Evolutionary conservation across 2,888 invertebrate species (phyloP).

Genomic region (Nomada fabriciana): DNA sequence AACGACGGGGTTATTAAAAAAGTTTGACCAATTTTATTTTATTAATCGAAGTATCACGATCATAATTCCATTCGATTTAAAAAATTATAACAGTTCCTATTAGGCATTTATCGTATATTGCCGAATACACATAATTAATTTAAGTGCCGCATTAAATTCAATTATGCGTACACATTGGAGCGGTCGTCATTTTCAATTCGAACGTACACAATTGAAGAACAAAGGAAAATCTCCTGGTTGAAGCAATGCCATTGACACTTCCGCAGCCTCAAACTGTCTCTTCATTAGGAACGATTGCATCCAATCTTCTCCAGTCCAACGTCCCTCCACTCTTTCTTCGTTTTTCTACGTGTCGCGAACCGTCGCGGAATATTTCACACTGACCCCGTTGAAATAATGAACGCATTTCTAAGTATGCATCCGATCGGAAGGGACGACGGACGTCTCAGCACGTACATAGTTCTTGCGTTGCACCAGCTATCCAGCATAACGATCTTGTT

Average conservation of each 20-base stretch:
- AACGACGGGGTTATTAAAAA: too few species aligned
- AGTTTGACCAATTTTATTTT: too few species aligned
- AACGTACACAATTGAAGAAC: background rate
- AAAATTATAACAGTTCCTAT: too few species aligned
- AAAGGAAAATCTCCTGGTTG: background rate
- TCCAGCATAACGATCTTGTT: conserved; percentile 67
- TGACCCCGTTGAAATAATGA: conserved; percentile 56
- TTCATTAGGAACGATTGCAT: conserved; percentile 52
- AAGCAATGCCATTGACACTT: conserved; percentile 57
- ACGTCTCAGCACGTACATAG: conserved; percentile 62
- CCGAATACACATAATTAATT: too few species aligned
- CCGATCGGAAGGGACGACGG: conserved; percentile 27
- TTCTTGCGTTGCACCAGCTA: conserved; percentile 59
- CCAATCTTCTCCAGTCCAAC: conserved; percentile 17
- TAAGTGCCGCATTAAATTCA: background rate
- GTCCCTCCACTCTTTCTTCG: conserved; percentile 28
- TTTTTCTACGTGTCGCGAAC: conserved; percentile 28
- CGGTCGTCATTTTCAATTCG: background rate
- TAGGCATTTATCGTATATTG: too few species aligned
- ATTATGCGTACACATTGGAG: background rate
- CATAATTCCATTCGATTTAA: too few species aligned
- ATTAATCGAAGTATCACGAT: too few species aligned
- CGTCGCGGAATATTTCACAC: conserved; percentile 51
- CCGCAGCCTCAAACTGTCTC: conserved; percentile 40
- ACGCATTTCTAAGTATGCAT: conserved; percentile 60